Evolutionary conservation across 2,797 vertebrate genomes (phyloP).

Genomic region (Pachyuromys duprasi): DNA sequence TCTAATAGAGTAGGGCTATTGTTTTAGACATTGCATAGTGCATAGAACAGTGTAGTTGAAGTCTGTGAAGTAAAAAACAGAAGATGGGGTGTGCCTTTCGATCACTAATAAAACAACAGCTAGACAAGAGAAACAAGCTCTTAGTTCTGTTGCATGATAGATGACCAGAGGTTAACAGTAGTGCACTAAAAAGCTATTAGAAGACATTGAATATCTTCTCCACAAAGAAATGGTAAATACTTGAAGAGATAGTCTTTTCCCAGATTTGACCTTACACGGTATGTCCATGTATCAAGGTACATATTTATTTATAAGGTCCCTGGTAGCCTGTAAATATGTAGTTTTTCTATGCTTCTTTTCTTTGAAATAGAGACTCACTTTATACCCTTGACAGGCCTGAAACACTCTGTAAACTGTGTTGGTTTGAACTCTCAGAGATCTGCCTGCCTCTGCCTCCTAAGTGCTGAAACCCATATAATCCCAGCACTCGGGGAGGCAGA

Average conservation of each 20-base stretch:
- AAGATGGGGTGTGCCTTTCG: rapidly evolving
- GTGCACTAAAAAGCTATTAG: background rate
- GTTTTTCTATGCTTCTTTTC: background rate
- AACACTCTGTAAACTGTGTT: background rate
- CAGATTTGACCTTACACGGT: background rate
- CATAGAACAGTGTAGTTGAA: background rate
- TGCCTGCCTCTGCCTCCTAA: background rate
- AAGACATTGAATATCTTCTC: background rate
- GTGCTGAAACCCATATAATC: background rate
- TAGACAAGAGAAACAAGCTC: background rate
- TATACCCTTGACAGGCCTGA: background rate
- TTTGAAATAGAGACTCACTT: background rate
- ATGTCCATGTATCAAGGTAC: background rate
- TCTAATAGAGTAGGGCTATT: background rate
- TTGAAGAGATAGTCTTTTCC: background rate
- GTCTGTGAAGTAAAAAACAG: rapidly evolving
- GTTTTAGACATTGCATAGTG: background rate
- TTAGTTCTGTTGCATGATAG: background rate
- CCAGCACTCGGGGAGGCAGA: no score
- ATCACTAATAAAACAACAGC: background rate
- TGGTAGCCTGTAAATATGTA: background rate
- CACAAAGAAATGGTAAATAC: background rate
- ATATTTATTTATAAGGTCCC: background rate
- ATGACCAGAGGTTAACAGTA: background rate
- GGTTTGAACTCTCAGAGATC: background rate